Base-by-base conservation (phyloP, 2,888 invertebrate species). In the Ceraclea dissimilis region DNA sequence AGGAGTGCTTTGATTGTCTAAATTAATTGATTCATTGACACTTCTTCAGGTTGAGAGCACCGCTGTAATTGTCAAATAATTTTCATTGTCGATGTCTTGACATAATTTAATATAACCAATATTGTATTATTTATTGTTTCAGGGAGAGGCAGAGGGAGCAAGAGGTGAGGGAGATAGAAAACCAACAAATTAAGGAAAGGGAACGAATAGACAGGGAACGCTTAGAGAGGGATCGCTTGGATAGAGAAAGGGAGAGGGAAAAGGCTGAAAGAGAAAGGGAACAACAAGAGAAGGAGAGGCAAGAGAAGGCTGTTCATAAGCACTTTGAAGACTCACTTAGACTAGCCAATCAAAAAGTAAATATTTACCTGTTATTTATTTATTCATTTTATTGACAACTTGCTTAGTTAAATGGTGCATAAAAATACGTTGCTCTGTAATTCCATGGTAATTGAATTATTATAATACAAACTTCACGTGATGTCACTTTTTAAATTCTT, bases 301-400 rank as follows among this genome's bases (percentile, higher is more conserved):
- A 80, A 66, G 83, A 83, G 63, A 81, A 83, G 70, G 85, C 88
- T 62, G 88, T 93, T 58, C 85, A 90, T 66, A 88, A 91, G 73
- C 93, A 93, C 75, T 93, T 93, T 73, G 90, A 90, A 68, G 91
- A 92, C 76, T 91, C 92, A 62, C 79, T 93, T 60, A 80, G 87
- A 69, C 78, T 85, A 62, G 87, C 86, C 47, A 83, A 86, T 68
- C 85, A 88, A 75, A 87, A 88, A 84, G 88, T 88, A 70, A 19
- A 46, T 46, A 46, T 43, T 43, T 43, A n/a, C n/a, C n/a, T 8
- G 8, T 33, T 33, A 13, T 33, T 33, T 43, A 59, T 33, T 33
- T 58, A 46, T 21, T 59, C 48, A 31, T 57, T n/a, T n/a, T 22
- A 16, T 39, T 39, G n/a, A n/a, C 34, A 13, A 13, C 1, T 34